A percentile compares a stretch with the other conserved stretches of the same genome.
Evolutionary conservation across 2,888 invertebrate genomes (phyloP).

Genomic region (Nycteola revayana): DNA sequence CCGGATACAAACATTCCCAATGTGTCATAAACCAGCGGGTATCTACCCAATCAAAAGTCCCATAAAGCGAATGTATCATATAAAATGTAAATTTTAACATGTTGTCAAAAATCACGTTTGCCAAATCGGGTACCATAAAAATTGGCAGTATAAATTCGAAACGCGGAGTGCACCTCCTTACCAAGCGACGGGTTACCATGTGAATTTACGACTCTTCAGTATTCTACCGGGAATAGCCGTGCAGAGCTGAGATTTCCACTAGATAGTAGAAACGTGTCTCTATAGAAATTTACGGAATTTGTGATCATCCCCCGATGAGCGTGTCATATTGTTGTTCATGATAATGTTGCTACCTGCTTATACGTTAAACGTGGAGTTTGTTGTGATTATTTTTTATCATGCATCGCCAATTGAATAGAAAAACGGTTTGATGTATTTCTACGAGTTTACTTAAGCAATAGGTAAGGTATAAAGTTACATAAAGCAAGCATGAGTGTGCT

Average conservation of each 20-base stretch:
- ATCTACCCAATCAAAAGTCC: slow-evolving; percentile 22
- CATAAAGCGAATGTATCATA: slow-evolving; percentile 33
- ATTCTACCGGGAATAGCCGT: slow-evolving; percentile 69
- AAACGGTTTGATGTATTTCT: no score
- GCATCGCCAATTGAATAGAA: no score
- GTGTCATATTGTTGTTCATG: slow-evolving; percentile 20
- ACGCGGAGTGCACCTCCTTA: slow-evolving; percentile 54
- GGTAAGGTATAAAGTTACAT: no score
- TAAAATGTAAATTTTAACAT: slow-evolving; percentile 69
- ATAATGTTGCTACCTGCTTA: slow-evolving; percentile 23
- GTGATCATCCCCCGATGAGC: slow-evolving; percentile 32
- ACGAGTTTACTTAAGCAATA: no score
- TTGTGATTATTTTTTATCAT: no score
- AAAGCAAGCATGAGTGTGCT: no score
- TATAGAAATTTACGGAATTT: slow-evolving; percentile 50
- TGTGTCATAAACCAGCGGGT: no score
- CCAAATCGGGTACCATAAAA: slow-evolving; percentile 63
- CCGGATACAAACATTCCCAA: no score
- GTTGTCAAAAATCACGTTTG: slow-evolving; percentile 71
- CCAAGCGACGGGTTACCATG: slow-evolving; percentile 58
- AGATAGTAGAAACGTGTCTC: slow-evolving; percentile 46
- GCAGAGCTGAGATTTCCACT: slow-evolving; percentile 60
- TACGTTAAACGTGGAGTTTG: no score
- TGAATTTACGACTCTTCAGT: slow-evolving; percentile 75
- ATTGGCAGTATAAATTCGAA: slow-evolving; percentile 63